These are phyloP conservation scores for Dasypogon diadema DNA, from an alignment of 2,888 invertebrate genomes.

Conservation along the genomic window DNA sequence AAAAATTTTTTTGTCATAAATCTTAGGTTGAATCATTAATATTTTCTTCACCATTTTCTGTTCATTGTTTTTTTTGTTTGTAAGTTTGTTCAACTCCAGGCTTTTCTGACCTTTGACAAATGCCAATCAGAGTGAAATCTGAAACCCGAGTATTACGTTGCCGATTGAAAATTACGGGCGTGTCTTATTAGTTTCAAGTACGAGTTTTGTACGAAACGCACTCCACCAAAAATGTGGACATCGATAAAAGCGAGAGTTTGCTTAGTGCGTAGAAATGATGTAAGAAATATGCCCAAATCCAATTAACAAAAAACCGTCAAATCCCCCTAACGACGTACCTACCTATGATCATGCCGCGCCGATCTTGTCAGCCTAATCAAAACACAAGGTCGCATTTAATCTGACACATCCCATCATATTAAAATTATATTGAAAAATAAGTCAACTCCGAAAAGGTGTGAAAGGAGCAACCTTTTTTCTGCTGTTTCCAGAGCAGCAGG, in stretches of 20 bases:
- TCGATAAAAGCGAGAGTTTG: too few species aligned
- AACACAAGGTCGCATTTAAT: constrained; percentile 32
- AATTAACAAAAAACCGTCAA: not conserved
- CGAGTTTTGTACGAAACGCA: too few species aligned
- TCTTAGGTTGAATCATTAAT: not conserved
- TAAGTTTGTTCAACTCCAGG: not conserved
- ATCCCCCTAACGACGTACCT: not conserved
- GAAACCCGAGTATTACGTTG: not conserved
- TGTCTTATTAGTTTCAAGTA: not conserved
- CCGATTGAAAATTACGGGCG: not conserved
- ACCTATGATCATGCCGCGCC: constrained; percentile 25
- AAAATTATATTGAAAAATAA: constrained; percentile 19
- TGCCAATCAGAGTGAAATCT: not conserved
- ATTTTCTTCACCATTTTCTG: not conserved
- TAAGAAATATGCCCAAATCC: too few species aligned
- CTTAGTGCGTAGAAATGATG: too few species aligned
- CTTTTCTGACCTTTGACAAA: not conserved
- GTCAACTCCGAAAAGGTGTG: constrained; percentile 39
- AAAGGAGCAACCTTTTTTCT: constrained; percentile 32
- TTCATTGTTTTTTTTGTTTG: too few species aligned
- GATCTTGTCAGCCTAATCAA: not conserved
- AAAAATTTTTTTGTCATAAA: constrained; percentile 7
- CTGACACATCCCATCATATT: constrained; percentile 28
- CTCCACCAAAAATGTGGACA: too few species aligned
- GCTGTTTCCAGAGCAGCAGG: constrained; percentile 1